Evolutionary conservation across 2,113 vertebrate genomes (phyloP), one percentile per base, ranked within the genome.

Genomic region (Noctilio leporinus): DNA sequence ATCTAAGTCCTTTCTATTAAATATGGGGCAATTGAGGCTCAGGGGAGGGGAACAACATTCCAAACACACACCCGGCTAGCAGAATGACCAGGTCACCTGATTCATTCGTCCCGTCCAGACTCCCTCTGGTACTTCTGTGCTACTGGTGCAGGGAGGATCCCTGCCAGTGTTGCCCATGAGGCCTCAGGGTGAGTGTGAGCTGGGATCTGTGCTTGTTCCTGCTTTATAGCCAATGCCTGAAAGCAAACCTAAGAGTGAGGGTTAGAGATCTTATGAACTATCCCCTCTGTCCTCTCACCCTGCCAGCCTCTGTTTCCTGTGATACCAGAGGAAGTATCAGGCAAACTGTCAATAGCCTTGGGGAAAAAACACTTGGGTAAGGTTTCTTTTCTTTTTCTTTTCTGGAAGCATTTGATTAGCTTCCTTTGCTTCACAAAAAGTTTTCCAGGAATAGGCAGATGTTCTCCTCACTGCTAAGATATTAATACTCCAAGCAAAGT

Each of bases 371-470:
- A 40, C 69, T 2, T 5, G 20, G 57, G 47, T 53, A 67, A 92
- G 51, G 35, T n/a, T 53, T 57, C 65, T 65, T 64, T 89, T 65
- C 55, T 89, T 45, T 85, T 17, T 87, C 45, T 89, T 87, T 92
- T 57, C 64, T 64, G 0, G 4, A 35, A 49, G 15, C 40, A 65
- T 87, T 59, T 90, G 65, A 76, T 89, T 83, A 86, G 33, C 76
- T 94, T 94, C 89, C 81, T 96, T 55, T 72, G 81, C 64, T 91
- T 92, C 92, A 92, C 55, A 55, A 69, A 59, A 51, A 93, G 91
- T 81, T 92, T 94, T 96, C 88, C 51, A 84, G 91, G 86, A 96
- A 84, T 17, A 91, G 38, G 57, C 43, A 55, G 49, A 51, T 83
- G 64, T 55, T 35, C 28, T 88, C 83, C n/a, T 94, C 78, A 72